A percentile compares a stretch with the other conserved stretches of the same genome.
Evolutionary conservation across 1,140 invertebrate species (phyloP).

Genomic region (Listronotus bonariensis): DNA sequence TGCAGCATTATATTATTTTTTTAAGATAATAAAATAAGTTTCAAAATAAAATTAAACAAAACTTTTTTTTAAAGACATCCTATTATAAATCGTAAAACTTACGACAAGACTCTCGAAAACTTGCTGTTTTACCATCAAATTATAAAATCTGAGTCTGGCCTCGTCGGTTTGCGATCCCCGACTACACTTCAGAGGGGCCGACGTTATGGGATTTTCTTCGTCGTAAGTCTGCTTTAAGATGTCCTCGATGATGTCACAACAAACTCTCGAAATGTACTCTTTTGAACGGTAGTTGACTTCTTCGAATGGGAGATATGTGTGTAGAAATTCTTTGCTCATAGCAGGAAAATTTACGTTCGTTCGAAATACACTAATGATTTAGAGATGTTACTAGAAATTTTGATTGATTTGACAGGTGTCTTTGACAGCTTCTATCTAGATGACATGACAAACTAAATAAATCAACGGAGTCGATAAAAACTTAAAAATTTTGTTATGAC

Average conservation of each 20-base stretch:
- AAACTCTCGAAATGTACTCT: slow-evolving; percentile 37
- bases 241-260: slow-evolving; percentile 39
- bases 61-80: too few relatives aligned
- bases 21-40: too few relatives aligned
- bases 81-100: slow-evolving; percentile 7
- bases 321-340: slow-evolving; percentile 21
- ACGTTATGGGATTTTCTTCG: slow-evolving; percentile 38
- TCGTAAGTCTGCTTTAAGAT: slow-evolving; percentile 39
- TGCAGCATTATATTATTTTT: too few relatives aligned
- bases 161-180: slow-evolving; percentile 33
- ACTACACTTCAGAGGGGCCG: slow-evolving; percentile 32
- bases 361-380: slow-evolving; percentile 21
- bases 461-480: too few relatives aligned
- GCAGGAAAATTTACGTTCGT: background rate
- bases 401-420: too few relatives aligned
- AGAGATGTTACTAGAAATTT: slow-evolving; percentile 2
- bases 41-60: too few relatives aligned
- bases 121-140: slow-evolving; percentile 31
- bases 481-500: too few relatives aligned
- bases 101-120: slow-evolving; percentile 20
- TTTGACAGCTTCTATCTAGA: too few relatives aligned
- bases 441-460: too few relatives aligned
- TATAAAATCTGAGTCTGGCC: slow-evolving; percentile 15
- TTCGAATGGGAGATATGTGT: slow-evolving; percentile 15
- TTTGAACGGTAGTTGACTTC: slow-evolving; percentile 28